These are phyloP conservation scores for Cyprinodon tularosa DNA, from an alignment of 2,113 vertebrate genomes.

Conservation along the genomic window DNA sequence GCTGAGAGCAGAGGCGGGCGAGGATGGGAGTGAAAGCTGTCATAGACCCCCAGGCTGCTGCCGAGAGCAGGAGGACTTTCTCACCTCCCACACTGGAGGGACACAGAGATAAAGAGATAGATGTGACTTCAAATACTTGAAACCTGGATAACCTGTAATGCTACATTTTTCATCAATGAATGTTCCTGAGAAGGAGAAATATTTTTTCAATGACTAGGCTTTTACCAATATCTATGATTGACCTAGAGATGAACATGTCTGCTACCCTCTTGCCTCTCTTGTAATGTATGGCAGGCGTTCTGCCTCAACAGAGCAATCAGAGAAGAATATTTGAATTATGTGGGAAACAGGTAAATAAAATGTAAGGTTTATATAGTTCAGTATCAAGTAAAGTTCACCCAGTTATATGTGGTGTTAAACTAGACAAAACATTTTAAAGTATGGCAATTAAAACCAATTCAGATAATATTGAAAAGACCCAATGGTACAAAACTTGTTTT, in stretches of 20 bases:
- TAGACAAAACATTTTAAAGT: too few relatives aligned
- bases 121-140: background rate
- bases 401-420: background rate
- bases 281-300: background rate
- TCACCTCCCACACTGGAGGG: slow-evolving; percentile 89
- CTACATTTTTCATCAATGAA: background rate
- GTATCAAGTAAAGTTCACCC: background rate
- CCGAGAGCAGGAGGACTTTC: slow-evolving; percentile 90
- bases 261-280: background rate
- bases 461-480: too few relatives aligned
- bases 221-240: background rate
- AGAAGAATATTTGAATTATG: background rate
- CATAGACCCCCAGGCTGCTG: slow-evolving; percentile 90
- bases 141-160: background rate
- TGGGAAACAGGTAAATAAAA: background rate
- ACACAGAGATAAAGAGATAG: background rate
- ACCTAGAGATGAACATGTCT: background rate
- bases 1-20: slow-evolving; percentile 84
- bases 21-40: slow-evolving; percentile 87
- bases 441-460: too few relatives aligned
- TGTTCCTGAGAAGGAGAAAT: background rate
- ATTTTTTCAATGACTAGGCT: background rate
- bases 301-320: background rate
- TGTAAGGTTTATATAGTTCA: background rate
- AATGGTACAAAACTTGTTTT: too few relatives aligned